A percentile compares a stretch with the other conserved stretches of the same genome.
Evolutionary conservation across 2,797 vertebrate species (phyloP).

Genomic region (Buceros bicornis): DNA sequence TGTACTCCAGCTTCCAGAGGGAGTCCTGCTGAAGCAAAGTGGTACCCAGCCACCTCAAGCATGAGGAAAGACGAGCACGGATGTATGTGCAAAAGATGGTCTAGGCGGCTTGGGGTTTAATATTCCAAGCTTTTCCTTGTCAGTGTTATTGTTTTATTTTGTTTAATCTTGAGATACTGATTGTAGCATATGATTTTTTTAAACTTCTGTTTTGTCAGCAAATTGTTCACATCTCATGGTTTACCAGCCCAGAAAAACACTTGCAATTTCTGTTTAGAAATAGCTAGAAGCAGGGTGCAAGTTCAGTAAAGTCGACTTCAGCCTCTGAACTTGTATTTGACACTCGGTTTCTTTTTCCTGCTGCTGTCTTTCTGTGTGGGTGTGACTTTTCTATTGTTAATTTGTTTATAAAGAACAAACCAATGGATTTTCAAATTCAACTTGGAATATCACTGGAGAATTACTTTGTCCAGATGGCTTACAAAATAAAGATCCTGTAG

Average conservation of each 20-base stretch:
- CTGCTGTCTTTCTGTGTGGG: background rate
- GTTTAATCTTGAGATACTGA: background rate
- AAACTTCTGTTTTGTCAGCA: background rate
- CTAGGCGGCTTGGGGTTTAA: background rate
- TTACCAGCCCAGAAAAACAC: background rate
- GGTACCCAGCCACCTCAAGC: background rate
- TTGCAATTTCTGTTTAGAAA: background rate
- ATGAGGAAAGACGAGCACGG: background rate
- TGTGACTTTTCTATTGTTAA: background rate
- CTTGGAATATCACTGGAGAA: background rate
- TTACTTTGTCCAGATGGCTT: background rate
- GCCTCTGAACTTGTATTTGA: background rate
- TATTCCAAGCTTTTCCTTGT: background rate
- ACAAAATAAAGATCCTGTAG: background rate
- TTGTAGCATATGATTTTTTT: background rate
- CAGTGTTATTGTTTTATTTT: background rate
- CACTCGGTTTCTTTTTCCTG: background rate
- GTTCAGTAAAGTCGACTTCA: background rate
- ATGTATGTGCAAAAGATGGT: background rate
- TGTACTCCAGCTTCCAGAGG: background rate
- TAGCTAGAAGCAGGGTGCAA: background rate
- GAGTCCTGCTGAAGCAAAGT: fast-evolving
- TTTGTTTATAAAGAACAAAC: background rate
- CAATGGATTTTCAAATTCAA: background rate
- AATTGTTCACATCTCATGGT: background rate